phyloP scores from a whole-genome alignment of 2,113 vertebrate genomes.

The Heptranchias perlo region DNA sequence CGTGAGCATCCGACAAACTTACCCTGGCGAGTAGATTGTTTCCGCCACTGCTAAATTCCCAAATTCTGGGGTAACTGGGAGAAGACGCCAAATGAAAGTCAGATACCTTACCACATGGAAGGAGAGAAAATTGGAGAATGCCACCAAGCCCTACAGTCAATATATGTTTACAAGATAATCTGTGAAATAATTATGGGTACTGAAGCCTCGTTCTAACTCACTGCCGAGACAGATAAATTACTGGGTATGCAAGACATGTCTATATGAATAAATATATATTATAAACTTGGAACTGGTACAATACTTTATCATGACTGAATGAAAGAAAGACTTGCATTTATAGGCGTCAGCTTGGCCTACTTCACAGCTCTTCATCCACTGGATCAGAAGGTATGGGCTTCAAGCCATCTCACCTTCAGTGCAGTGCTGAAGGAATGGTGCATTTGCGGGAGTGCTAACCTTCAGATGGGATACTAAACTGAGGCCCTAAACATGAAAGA shows the following conservation, averaged over 20 bases:
- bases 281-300: background rate
- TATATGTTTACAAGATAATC: background rate
- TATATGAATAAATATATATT: background rate
- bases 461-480: background rate
- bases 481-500: background rate
- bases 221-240: constrained; percentile 11
- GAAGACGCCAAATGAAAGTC: background rate
- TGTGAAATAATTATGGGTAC: background rate
- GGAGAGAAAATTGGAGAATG: background rate
- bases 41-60: background rate
- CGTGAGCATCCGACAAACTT: background rate
- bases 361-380: background rate
- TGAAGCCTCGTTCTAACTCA: background rate
- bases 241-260: background rate
- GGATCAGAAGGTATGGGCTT: background rate
- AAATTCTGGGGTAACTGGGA: background rate
- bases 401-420: background rate
- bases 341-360: background rate
- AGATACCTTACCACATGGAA: background rate
- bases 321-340: background rate
- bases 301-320: background rate
- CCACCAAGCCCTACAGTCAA: background rate
- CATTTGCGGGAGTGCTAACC: background rate
- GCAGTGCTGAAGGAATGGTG: too few relatives aligned
- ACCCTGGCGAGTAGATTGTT: background rate